Percentiles rank a stretch among this genome's conserved stretches.
Evolutionary conservation across 2,113 vertebrate genomes (phyloP).

Genomic region (Peromyscus maniculatus): DNA sequence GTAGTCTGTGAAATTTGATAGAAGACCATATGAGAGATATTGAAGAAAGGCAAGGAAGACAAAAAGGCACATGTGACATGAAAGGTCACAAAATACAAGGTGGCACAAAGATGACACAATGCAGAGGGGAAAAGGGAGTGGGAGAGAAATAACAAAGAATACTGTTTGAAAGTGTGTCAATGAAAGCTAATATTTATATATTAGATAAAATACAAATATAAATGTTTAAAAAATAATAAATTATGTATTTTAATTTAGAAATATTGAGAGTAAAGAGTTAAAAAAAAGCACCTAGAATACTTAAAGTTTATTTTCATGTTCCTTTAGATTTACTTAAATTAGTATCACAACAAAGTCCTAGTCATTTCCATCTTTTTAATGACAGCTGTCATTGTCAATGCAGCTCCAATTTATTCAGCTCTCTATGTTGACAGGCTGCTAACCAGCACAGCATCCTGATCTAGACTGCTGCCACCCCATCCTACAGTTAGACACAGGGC

Average conservation of each 20-base stretch:
- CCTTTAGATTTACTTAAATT: slow-evolving; percentile 7
- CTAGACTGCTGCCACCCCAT: not conserved
- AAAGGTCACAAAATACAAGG: not conserved
- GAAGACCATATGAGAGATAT: too few species aligned
- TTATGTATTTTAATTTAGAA: not conserved
- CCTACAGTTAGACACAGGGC: not conserved
- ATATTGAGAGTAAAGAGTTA: not conserved
- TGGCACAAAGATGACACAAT: not conserved
- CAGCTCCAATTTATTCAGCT: not conserved
- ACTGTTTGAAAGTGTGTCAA: not conserved
- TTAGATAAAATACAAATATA: not conserved
- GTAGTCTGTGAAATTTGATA: too few species aligned
- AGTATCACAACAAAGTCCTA: not conserved
- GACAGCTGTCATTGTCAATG: not conserved
- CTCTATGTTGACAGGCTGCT: too few species aligned
- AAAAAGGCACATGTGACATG: too few species aligned
- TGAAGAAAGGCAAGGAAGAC: not conserved
- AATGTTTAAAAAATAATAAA: not conserved
- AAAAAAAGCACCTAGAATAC: not conserved
- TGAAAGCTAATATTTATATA: not conserved
- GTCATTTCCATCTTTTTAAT: not conserved
- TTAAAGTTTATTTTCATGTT: not conserved
- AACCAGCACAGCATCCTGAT: not conserved
- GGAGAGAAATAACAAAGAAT: not conserved
- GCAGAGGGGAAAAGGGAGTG: not conserved